phyloP scores from a whole-genome alignment of 2,797 vertebrate species.

The Pipistrellus pygmaeus region DNA sequence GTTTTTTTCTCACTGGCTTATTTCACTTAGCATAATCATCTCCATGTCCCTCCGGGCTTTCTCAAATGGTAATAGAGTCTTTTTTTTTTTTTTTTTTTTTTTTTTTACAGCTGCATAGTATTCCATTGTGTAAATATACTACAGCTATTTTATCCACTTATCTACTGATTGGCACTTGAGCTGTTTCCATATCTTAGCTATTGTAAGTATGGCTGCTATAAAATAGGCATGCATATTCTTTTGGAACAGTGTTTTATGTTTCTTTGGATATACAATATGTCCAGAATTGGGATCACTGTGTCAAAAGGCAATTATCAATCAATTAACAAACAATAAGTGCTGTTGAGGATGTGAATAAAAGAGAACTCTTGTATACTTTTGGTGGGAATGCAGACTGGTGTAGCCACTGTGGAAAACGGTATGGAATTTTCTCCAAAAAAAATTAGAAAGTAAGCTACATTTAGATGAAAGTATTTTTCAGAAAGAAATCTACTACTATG shows the following conservation, averaged over 20 bases:
- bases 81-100: neutral
- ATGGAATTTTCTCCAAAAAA: neutral
- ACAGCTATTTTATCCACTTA: neutral
- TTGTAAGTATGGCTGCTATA: neutral
- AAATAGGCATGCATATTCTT: neutral
- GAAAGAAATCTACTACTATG: neutral
- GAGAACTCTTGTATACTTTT: neutral
- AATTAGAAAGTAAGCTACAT: neutral
- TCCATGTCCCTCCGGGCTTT: neutral
- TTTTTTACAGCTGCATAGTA: neutral
- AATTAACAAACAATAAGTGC: neutral
- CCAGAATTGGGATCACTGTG: neutral
- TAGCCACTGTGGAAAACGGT: neutral
- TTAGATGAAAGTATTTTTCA: neutral
- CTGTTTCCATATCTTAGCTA: neutral
- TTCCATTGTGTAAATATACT: neutral
- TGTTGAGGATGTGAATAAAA: neutral
- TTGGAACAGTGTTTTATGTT: neutral
- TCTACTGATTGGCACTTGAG: too few relatives aligned
- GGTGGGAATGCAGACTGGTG: neutral
- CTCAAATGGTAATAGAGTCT: neutral
- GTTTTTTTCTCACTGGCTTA: neutral
- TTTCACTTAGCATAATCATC: neutral
- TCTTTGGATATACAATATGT: neutral
- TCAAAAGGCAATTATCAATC: neutral